Conservation (phyloP, 1,140 invertebrate species). For the Oryctes rhinoceros region DNA sequence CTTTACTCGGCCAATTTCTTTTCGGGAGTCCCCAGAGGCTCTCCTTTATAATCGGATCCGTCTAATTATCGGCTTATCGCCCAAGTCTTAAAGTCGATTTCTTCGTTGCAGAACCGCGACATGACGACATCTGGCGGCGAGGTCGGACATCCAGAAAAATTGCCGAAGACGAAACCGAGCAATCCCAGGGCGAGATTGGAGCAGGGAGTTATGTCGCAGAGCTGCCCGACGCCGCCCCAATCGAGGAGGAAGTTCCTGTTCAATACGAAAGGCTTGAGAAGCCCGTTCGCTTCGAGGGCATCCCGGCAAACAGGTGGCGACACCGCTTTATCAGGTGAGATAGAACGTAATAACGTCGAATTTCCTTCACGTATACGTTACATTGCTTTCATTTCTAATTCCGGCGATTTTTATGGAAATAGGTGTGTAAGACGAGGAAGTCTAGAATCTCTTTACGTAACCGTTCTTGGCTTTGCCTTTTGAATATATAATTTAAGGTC, state of each 20-base stretch:
- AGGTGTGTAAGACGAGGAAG: too few relatives aligned
- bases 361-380: background rate
- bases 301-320: conserved; percentile 58
- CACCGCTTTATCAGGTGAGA: conserved; percentile 73
- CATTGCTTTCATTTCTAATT: too few relatives aligned
- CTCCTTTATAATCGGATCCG: background rate
- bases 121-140: conserved; percentile 32
- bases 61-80: too few relatives aligned
- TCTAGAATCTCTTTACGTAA: too few relatives aligned
- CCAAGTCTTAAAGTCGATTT: background rate
- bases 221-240: conserved; percentile 82
- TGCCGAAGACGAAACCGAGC: conserved; percentile 64
- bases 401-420: too few relatives aligned
- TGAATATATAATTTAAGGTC: too few relatives aligned
- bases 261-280: conserved; percentile 78
- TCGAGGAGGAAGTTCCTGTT: conserved; percentile 81
- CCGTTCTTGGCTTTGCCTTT: too few relatives aligned
- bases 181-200: conserved; percentile 61
- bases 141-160: conserved; percentile 58
- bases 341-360: too few relatives aligned
- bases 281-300: conserved; percentile 69
- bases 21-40: too few relatives aligned
- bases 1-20: too few relatives aligned
- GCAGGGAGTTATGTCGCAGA: conserved; percentile 64
- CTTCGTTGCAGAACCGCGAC: conserved; percentile 10